Evolutionary conservation across 2,113 vertebrate species (phyloP).

Genomic region (Syngnathus typhle): DNA sequence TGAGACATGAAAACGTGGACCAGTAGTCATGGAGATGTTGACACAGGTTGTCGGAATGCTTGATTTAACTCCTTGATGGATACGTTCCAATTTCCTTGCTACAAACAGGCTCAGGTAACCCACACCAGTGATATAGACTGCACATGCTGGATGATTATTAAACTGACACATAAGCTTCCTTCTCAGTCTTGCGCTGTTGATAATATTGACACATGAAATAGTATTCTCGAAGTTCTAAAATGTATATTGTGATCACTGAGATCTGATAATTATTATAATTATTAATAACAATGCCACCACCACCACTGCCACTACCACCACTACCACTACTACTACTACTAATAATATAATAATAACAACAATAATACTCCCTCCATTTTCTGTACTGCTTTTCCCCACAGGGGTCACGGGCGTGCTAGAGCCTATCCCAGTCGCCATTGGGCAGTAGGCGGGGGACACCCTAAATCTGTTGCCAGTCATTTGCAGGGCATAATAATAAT

Average conservation of each 20-base stretch:
- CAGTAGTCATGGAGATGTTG: slow-evolving; percentile 24
- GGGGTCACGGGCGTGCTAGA: too few relatives aligned
- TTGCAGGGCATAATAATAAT: too few relatives aligned
- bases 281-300: too few relatives aligned
- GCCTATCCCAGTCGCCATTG: too few relatives aligned
- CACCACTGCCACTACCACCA: too few relatives aligned
- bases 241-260: background rate
- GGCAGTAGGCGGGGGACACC: too few relatives aligned
- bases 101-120: slow-evolving; percentile 7
- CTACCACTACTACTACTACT: too few relatives aligned
- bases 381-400: too few relatives aligned
- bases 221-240: background rate
- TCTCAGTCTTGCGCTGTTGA: background rate
- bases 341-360: too few relatives aligned
- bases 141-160: background rate
- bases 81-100: slow-evolving; percentile 10
- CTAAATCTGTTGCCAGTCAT: too few relatives aligned
- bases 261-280: too few relatives aligned
- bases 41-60: slow-evolving; percentile 27
- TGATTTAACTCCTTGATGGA: slow-evolving; percentile 35
- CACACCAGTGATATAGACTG: slow-evolving; percentile 6
- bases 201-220: background rate
- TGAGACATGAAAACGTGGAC: slow-evolving; percentile 7
- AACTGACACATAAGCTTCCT: slow-evolving; percentile 10
- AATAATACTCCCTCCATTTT: too few relatives aligned